Evolutionary conservation across 2,888 invertebrate genomes (phyloP), one percentile per base, ranked within the genome.

Genomic region (Chrysolina haemoptera): DNA sequence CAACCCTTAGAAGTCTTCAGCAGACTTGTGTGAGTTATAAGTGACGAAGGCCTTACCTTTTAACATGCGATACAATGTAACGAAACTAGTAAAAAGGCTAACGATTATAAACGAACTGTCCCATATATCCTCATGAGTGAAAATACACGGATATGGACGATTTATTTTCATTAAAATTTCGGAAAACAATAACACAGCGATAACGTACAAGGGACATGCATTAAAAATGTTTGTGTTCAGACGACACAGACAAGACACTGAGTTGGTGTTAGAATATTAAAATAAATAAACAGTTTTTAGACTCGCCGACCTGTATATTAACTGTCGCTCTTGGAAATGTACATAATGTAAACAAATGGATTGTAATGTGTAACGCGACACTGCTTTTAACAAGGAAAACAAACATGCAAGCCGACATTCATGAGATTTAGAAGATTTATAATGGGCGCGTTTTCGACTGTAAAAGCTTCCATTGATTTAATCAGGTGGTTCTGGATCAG

Each of bases 341-440:
- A 79, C 75, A 69, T 76, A 82, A 82, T 76, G 76, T 84, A 85
- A 85, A 86, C 85, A 86, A 85, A 84, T 81, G 79, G 73, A 76
- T 77, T 83, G 80, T 84, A 85, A 84, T 84, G 84, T 79, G 86
- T 84, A 86, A 86, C 81, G 81, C 81, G 85, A 87, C 85, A 85
- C 84, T 81, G 86, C 86, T 86, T 87, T 86, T 85, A 87, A 86
- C 85, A 85, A 85, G 81, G 82, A 85, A 86, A 87, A 86, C 84
- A 86, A 87, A 87, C 86, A 81, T 70, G 50, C 65, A 71, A 55
- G 71, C 71, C 76, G 73, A 70, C 75, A 64, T 74, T 71, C 65
- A 74, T 75, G 64, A 70, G 71, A 75, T 71, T 74, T 66, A 69
- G 66, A 62, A 43, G 65, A 68, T 46, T 62, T 22, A 35, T 8